These are phyloP conservation scores for Reinhardtius hippoglossoides DNA, from an alignment of 2,113 vertebrate genomes.

Conservation along the genomic window DNA sequence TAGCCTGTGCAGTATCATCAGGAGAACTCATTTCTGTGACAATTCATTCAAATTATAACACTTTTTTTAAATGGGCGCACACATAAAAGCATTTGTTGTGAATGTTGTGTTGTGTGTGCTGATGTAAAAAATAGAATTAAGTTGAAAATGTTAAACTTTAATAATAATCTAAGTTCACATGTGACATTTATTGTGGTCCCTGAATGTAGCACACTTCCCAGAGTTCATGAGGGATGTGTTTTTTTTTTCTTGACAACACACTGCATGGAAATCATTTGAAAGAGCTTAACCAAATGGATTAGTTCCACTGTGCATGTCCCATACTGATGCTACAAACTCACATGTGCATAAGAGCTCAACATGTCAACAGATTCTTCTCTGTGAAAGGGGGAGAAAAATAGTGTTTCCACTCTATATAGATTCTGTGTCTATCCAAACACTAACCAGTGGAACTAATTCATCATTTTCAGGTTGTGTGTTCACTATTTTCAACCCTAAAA, in stretches of 20 bases:
- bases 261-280: conserved; percentile 71
- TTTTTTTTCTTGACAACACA: conserved; percentile 50
- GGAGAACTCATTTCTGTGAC: not conserved
- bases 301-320: conserved; percentile 70
- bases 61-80: not conserved
- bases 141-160: not conserved
- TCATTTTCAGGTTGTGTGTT: conserved; percentile 18
- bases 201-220: conserved; percentile 36
- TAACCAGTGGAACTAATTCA: conserved; percentile 24
- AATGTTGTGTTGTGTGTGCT: not conserved
- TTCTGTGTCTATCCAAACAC: conserved; percentile 76
- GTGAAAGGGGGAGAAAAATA: conserved; percentile 21
- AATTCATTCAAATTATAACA: not conserved
- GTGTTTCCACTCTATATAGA: conserved; percentile 38
- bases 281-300: conserved; percentile 69
- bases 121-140: not conserved
- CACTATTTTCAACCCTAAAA: conserved; percentile 3
- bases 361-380: conserved; percentile 49
- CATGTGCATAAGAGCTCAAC: conserved; percentile 76
- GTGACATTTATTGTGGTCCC: not conserved
- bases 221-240: conserved; percentile 41
- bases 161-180: too few species aligned
- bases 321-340: conserved; percentile 40
- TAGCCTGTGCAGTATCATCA: not conserved
- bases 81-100: not conserved